Base-by-base conservation (phyloP, 2,888 invertebrate genomes). In the Ceratothoa steindachneri region DNA sequence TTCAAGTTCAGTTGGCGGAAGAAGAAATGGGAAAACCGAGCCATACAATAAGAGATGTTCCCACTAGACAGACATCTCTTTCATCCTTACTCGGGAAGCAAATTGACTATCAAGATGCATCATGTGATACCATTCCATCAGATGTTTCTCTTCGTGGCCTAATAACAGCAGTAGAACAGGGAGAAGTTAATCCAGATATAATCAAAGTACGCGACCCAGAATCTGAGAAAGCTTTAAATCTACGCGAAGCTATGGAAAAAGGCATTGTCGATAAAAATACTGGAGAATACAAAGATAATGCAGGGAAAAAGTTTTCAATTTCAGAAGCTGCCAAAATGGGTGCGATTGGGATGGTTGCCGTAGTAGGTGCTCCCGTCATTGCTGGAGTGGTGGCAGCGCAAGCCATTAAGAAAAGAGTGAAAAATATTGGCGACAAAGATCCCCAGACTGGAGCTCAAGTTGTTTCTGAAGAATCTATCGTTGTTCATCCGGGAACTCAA, bases 241-340 rank as follows among this genome's bases (percentile, higher is more conserved):
- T 92, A 28, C 87, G 88, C 72, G 91, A 94, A 82, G 97, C 97
- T 0, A 86, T 95, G 72, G 85, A 88, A 30, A 88, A 88, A 79
- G 91, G 92, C 70, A 88, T 93, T 73, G 86, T 96, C 71, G 89
- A 95, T 84, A 88, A 88, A 70, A 85, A 87, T 72, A 89, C 89
- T 0, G 90, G 90, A 2, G 88, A 90, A 70, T 90, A 93, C 81
- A 87, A 86, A 73, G 89, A 91, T 82, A 87, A 87, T 72, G 85
- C 87, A 0, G 91, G 91, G 1, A 87, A 88, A 67, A 89, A 87
- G 82, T 87, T 93, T 60, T 88, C 88, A 72, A 84, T 93, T 55
- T 86, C 88, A 69, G 91, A 92, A 81, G 93, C 93, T 0, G 79
- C 76, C 28, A 79, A 79, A 65, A 73, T 73, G 89, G 90, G 15